A percentile compares a stretch with the other conserved stretches of the same genome.
phyloP scores from a whole-genome alignment of 2,888 invertebrate genomes.

The Pammene fasciana region DNA sequence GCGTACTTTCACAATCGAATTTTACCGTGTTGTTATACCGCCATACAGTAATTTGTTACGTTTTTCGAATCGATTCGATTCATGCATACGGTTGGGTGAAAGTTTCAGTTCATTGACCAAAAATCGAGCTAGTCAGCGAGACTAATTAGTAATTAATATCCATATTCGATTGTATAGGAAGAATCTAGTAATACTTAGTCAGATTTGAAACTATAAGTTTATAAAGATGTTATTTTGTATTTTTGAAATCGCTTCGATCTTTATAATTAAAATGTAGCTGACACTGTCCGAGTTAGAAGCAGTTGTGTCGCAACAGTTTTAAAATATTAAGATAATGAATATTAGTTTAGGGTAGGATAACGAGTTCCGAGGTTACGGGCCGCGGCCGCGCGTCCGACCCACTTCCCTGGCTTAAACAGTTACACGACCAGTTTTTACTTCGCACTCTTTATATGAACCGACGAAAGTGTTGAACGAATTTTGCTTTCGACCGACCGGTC shows the following conservation, averaged over 20 bases:
- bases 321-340: conserved; percentile 32
- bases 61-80: conserved; percentile 33
- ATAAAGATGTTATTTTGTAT: background rate
- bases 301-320: conserved; percentile 11
- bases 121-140: conserved; percentile 27
- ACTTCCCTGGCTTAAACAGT: conserved; percentile 69
- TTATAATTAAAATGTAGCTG: conserved; percentile 33
- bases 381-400: conserved; percentile 61
- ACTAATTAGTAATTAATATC: conserved; percentile 36
- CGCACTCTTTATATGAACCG: conserved; percentile 62
- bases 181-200: conserved; percentile 5
- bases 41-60: conserved; percentile 21
- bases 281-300: conserved; percentile 31
- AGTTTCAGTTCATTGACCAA: conserved; percentile 42
- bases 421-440: conserved; percentile 74
- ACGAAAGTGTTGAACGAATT: conserved; percentile 80
- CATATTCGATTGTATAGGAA: conserved; percentile 23
- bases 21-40: conserved; percentile 23
- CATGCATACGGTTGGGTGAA: conserved; percentile 36
- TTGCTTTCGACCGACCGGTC: conserved; percentile 75
- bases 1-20: conserved; percentile 34
- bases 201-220: background rate
- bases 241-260: conserved; percentile 1
- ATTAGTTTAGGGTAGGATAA: conserved; percentile 43
- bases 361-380: conserved; percentile 44